A percentile compares a stretch with the other conserved stretches of the same genome.
These are phyloP conservation scores for Saimiri boliviensis DNA, from an alignment of 2,113 vertebrate genomes.

Conservation along the genomic window DNA sequence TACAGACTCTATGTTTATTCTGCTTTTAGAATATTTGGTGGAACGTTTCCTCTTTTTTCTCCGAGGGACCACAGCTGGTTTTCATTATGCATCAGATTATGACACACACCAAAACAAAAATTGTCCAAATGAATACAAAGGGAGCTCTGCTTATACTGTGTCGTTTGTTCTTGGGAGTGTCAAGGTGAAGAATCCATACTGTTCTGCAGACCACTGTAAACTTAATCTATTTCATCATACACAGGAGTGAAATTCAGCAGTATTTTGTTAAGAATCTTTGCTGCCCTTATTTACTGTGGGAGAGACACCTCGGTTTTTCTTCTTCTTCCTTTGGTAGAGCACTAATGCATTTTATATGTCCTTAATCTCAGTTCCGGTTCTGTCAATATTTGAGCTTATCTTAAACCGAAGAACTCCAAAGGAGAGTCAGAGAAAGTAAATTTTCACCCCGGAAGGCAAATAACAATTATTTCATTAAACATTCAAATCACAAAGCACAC, in stretches of 20 bases:
- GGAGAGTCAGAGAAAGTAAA: slow-evolving; percentile 67
- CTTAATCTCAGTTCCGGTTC: slow-evolving; percentile 73
- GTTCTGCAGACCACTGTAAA: not conserved
- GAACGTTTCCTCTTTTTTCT: not conserved
- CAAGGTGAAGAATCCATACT: not conserved
- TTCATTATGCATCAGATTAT: not conserved
- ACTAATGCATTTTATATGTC: slow-evolving; percentile 57
- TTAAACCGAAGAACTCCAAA: slow-evolving; percentile 78
- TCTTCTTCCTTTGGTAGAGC: slow-evolving; percentile 52
- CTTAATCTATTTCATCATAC: not conserved
- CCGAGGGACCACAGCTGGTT: not conserved
- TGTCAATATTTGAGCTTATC: slow-evolving; percentile 84
- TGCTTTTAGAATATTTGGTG: accelerated
- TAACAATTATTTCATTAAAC: slow-evolving; percentile 63
- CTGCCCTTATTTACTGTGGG: slow-evolving; percentile 41
- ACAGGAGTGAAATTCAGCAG: not conserved
- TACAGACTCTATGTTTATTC: not conserved
- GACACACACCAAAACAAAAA: slow-evolving; percentile 26
- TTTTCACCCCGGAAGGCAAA: slow-evolving; percentile 73
- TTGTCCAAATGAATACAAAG: not conserved
- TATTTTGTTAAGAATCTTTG: slow-evolving; percentile 51
- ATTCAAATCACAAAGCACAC: slow-evolving; percentile 25
- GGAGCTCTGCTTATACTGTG: not conserved
- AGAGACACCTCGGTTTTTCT: slow-evolving; percentile 9
- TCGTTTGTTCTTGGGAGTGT: slow-evolving; percentile 32